These are phyloP conservation scores for Drosophila murphyi DNA, from an alignment of 1,140 invertebrate genomes.

Conservation along the genomic window DNA sequence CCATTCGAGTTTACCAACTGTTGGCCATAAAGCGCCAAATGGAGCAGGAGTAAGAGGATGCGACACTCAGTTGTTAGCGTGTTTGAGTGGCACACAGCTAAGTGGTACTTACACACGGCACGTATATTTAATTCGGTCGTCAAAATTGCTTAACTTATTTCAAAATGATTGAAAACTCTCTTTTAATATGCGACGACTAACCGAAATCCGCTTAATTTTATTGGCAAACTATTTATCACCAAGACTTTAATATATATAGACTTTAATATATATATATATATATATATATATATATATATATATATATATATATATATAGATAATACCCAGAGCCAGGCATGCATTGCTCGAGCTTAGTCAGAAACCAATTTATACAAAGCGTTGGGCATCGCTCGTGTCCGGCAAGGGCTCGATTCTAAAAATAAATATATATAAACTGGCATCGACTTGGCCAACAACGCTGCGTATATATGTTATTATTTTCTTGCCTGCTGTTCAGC, in stretches of 20 bases:
- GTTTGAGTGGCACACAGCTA: constrained; percentile 1
- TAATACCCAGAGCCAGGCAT: background rate
- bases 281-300: background rate
- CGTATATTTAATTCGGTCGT: background rate
- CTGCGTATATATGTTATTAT: constrained; percentile 73
- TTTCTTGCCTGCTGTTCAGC: constrained; percentile 29
- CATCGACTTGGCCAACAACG: constrained; percentile 49
- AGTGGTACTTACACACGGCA: background rate
- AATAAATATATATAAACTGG: constrained; percentile 58
- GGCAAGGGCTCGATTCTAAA: constrained; percentile 36
- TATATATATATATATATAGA: background rate
- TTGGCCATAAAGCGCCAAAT: constrained; percentile 20
- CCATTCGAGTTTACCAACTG: constrained; percentile 37
- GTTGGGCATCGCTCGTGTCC: constrained; percentile 23
- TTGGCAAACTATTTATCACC: background rate
- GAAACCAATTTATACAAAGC: constrained; percentile 31
- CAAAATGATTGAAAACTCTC: constrained; percentile 1
- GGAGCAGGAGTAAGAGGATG: constrained; percentile 1
- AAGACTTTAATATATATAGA: background rate
- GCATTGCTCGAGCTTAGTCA: background rate
- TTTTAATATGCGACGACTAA: background rate
- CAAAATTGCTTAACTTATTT: background rate
- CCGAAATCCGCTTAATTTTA: background rate
- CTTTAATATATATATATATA: background rate
- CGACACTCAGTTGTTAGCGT: background rate